A percentile compares a stretch with the other conserved stretches of the same genome.
These are phyloP conservation scores for Odontocolon sp. DNA, from an alignment of 2,888 invertebrate species.

Conservation along the genomic window DNA sequence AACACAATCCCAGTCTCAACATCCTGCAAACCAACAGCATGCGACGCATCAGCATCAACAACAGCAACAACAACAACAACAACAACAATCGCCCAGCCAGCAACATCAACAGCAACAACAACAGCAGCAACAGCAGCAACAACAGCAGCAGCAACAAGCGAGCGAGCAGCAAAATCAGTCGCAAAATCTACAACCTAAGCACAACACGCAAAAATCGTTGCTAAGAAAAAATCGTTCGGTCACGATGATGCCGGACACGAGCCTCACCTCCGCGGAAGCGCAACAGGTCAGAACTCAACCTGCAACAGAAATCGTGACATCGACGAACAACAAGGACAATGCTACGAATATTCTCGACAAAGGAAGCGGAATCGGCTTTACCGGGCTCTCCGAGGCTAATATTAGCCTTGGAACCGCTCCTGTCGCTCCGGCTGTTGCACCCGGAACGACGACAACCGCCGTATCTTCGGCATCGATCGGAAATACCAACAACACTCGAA, in stretches of 20 bases:
- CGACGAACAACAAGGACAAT: conserved; percentile 81
- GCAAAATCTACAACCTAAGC: conserved; percentile 76
- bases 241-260: conserved; percentile 81
- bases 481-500: conserved; percentile 72
- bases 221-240: conserved; percentile 83
- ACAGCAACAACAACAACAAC: conserved; percentile 79
- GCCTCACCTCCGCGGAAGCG: conserved; percentile 83
- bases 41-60: conserved; percentile 75
- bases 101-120: conserved; percentile 80
- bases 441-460: conserved; percentile 53
- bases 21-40: conserved; percentile 73
- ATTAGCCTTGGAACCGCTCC: conserved; percentile 72
- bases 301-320: conserved; percentile 74
- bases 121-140: conserved; percentile 79
- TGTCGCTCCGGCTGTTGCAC: conserved; percentile 42
- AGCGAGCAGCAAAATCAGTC: conserved; percentile 73
- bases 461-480: conserved; percentile 57
- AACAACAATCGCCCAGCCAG: conserved; percentile 78
- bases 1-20: conserved; percentile 73
- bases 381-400: conserved; percentile 75
- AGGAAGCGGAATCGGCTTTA: conserved; percentile 78
- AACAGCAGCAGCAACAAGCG: conserved; percentile 73
- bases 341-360: conserved; percentile 81
- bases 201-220: conserved; percentile 81
- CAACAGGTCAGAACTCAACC: conserved; percentile 82